Evolutionary conservation across 2,797 vertebrate species (phyloP), one percentile per base, ranked within the genome.

Genomic region (Lepidocolaptes lacrymiger): DNA sequence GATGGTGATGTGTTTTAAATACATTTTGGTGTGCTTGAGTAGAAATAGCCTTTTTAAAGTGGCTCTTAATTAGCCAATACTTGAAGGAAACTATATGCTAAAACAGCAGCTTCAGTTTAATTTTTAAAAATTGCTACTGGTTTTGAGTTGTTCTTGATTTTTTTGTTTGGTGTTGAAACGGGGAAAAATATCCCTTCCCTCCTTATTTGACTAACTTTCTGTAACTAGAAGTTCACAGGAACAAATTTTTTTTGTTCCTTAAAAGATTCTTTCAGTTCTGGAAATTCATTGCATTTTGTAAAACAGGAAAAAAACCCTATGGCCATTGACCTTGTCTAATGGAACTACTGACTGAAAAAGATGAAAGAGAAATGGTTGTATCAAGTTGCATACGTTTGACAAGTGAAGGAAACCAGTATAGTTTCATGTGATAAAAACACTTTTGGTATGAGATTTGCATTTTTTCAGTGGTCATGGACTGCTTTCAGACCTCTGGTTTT

Each of bases 361-460:
- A 95, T 91, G 80, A 91, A 96, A 92, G 88, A 82, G 79, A 88
- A 89, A 66, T 69, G 62, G 48, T 52, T 92, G 55, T 84, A 85
- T 95, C 76, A 62, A 75, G 73, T 94, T 91, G 89, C 77, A 26
- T 85, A 20, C 36, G 6, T 91, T 86, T 93, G 95, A 95, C 90
- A 95, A 94, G 85, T 94, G 94, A 95, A 86, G 91, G 56, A 95
- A 96, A 76, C 76, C 95, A 95, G 90, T 84, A 34, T 27, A 68
- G 73, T 63, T 93, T 72, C 24, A 27, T 94, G 88, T 49, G 88
- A 91, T 94, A 86, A 86, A 93, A 95, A 51, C 66, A n/a, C 69
- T 93, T 89, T 22, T 62, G 89, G 66, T 81, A 91, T 72, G 88
- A 91, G 36, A 55, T 37, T 91, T 85, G 82, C 63, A n/a, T 93